These are phyloP conservation scores for Ailuropoda melanoleuca DNA, from an alignment of 2,113 vertebrate species.

Conservation along the genomic window DNA sequence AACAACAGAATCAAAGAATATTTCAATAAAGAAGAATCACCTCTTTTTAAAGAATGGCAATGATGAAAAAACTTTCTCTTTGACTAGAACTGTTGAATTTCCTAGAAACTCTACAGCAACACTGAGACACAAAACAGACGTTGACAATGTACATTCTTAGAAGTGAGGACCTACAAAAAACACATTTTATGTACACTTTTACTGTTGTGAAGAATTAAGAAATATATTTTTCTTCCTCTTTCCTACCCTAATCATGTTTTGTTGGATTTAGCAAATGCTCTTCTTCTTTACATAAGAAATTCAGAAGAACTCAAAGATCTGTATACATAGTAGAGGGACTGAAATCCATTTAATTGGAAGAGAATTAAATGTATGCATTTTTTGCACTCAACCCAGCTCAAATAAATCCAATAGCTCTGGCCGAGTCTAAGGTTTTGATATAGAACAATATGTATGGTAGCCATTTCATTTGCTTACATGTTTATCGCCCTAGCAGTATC, in stretches of 20 bases:
- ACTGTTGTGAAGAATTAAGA: not conserved
- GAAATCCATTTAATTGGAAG: not conserved
- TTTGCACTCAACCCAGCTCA: not conserved
- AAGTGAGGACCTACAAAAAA: not conserved
- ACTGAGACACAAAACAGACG: not conserved
- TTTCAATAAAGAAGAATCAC: not conserved
- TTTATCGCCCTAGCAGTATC: not conserved
- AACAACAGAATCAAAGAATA: not conserved
- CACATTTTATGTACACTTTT: not conserved
- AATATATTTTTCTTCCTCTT: not conserved
- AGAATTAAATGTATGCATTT: conserved; percentile 2
- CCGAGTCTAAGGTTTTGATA: not conserved
- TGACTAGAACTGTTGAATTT: not conserved
- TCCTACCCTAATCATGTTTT: not conserved
- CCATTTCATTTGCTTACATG: not conserved
- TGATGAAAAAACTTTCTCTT: not conserved
- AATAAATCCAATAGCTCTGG: not conserved
- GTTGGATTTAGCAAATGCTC: not conserved
- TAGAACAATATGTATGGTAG: not conserved
- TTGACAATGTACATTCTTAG: conserved; percentile 3
- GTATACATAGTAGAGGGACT: not conserved
- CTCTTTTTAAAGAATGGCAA: not conserved
- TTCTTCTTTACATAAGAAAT: not conserved
- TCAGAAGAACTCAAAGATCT: not conserved
- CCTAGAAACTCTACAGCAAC: not conserved